Evolutionary conservation across 2,113 vertebrate species (phyloP).

Genomic region (Aphyosemion australe): DNA sequence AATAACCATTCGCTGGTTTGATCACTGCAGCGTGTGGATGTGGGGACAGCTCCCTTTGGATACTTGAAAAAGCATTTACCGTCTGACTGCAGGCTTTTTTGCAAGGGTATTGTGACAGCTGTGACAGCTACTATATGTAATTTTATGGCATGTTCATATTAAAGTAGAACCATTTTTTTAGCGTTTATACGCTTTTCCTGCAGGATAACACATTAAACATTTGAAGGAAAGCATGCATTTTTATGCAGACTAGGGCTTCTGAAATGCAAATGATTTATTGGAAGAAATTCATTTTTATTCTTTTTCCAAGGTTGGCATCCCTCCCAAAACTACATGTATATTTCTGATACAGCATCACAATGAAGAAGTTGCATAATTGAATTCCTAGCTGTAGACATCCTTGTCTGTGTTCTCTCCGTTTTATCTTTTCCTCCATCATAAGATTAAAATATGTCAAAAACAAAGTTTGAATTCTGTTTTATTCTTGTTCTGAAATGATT

Average conservation of each 20-base stretch:
- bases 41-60: slow-evolving; percentile 11
- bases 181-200: not conserved
- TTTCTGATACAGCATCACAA: no score
- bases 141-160: not conserved
- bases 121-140: not conserved
- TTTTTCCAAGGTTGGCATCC: no score
- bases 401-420: no score
- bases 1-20: slow-evolving; percentile 7
- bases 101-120: slow-evolving; percentile 3
- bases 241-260: not conserved
- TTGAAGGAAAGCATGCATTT: not conserved
- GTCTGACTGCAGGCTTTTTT: slow-evolving; percentile 11
- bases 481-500: no score
- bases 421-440: no score
- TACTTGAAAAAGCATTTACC: slow-evolving; percentile 6
- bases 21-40: not conserved
- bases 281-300: no score
- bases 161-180: not conserved
- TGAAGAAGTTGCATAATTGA: no score
- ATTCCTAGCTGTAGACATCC: no score
- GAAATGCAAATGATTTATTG: no score
- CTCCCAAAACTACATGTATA: no score
- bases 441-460: no score
- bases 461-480: no score
- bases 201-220: not conserved